phyloP scores from a whole-genome alignment of 2,113 vertebrate genomes.

The Burhinus oedicnemus region DNA sequence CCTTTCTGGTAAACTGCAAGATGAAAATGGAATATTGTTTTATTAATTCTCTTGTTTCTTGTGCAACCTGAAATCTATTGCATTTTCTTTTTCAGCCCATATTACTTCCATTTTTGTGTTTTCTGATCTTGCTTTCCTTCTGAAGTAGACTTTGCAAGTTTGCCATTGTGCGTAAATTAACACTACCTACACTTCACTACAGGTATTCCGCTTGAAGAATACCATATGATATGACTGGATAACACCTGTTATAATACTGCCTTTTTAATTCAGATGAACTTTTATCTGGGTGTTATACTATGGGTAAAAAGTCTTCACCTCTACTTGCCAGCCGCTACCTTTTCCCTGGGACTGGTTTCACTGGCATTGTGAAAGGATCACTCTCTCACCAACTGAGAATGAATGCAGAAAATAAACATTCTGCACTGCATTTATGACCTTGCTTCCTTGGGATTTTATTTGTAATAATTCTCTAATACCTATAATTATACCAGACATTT shows the following conservation, averaged over 20 bases:
- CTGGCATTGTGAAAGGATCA: neutral
- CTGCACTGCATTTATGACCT: neutral
- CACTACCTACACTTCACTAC: neutral
- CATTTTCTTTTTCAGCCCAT: neutral
- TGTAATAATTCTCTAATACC: neutral
- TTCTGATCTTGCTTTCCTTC: neutral
- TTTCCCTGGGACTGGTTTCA: neutral
- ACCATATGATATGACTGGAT: neutral
- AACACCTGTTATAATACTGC: neutral
- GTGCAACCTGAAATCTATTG: neutral
- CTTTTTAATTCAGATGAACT: neutral
- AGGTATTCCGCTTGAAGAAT: neutral
- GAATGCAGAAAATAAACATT: neutral
- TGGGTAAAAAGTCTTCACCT: neutral
- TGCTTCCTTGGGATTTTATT: neutral
- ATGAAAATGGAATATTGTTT: neutral
- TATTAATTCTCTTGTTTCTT: neutral
- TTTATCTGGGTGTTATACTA: neutral
- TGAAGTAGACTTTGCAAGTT: neutral
- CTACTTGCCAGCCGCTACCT: neutral
- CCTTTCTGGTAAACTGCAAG: neutral
- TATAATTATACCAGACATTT: neutral
- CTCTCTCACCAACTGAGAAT: neutral
- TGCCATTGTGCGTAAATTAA: neutral
- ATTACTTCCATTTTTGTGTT: neutral